Base-by-base conservation (phyloP, 30 jellyfish, hydroid and myxozoan genomes). In the Cassiopea andromeda region DNA sequence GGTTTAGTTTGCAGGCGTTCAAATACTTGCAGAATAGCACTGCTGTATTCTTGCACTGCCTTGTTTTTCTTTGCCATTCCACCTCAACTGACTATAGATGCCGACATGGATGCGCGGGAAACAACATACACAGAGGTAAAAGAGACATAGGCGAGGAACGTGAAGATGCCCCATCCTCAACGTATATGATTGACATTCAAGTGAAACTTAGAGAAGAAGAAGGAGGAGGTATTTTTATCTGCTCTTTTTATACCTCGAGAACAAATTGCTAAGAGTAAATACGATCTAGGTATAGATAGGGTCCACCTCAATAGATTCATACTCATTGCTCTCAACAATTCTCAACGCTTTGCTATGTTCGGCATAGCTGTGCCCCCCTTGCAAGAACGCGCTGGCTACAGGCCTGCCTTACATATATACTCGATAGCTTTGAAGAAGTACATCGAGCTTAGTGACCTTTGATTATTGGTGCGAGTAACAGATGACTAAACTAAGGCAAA, bases 61-160 rank as follows among this genome's bases (percentile, higher is more conserved):
- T 49, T 49, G 83, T 83, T 27, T 80, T 88, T 19, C 80, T 88
- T n/a, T 88, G 96, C 67, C 96, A 80, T 10, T 60, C 58, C 15
- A 16, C 89, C 43, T 88, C 96, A 80, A 49, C 83, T 54, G 91
- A 88, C 50, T 73, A 2, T n/a, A 46, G 91, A 9, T 88, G 96
- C 54, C 46, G 45, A 1, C 16, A 80, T 17, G 96, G 96, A 45
- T 88, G 96, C 79, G 57, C 91, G 46, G 96, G 96, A n/a, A 88
- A 88, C 87, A 88, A 70, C 48, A 75, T 88, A 16, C 54, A 70
- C 54, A 79, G 96, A 0, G 87, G 18, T 13, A 80, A 60, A 73
- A 71, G 91, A 72, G 96, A 49, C 19, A 59, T 59, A 8, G 91
- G 44, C 1, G 81, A 9, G 1, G 48, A 44, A 9, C 5, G 43